phyloP scores from a whole-genome alignment of 2,888 invertebrate genomes.

The Himalopsyche kuldschensis region DNA sequence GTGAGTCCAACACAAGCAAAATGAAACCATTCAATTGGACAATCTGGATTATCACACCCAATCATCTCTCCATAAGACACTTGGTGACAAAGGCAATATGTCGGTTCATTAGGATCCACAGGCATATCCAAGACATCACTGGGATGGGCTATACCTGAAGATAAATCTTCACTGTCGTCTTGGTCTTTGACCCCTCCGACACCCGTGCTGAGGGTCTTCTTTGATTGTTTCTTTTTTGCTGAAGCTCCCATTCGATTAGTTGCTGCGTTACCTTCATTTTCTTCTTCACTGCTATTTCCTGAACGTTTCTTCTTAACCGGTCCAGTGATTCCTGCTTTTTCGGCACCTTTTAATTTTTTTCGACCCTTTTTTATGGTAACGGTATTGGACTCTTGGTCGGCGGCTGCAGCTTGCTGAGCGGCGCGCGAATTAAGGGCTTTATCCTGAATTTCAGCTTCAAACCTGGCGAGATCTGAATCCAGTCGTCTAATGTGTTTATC shows the following conservation, averaged over 20 bases:
- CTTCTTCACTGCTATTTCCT: constrained; percentile 51
- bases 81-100: constrained; percentile 90
- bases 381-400: constrained; percentile 51
- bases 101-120: constrained; percentile 93
- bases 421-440: constrained; percentile 76
- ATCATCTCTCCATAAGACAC: constrained; percentile 95
- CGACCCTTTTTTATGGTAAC: constrained; percentile 57
- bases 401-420: constrained; percentile 52
- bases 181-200: constrained; percentile 14
- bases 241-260: constrained; percentile 50
- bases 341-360: constrained; percentile 57
- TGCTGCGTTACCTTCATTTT: constrained; percentile 51
- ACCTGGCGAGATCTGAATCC: constrained; percentile 79
- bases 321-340: constrained; percentile 49
- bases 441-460: constrained; percentile 87
- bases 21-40: constrained; percentile 92
- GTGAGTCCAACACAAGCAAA: constrained; percentile 87
- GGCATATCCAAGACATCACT: constrained; percentile 91
- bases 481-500: constrained; percentile 87
- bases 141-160: constrained; percentile 73
- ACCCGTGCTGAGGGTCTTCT: constrained; percentile 12
- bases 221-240: constrained; percentile 43
- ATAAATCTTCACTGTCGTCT: constrained; percentile 48
- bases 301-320: constrained; percentile 40
- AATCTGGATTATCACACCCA: constrained; percentile 86